These are phyloP conservation scores for Rhagophthalmus giganteus DNA, from an alignment of 2,888 invertebrate genomes.

Conservation along the genomic window DNA sequence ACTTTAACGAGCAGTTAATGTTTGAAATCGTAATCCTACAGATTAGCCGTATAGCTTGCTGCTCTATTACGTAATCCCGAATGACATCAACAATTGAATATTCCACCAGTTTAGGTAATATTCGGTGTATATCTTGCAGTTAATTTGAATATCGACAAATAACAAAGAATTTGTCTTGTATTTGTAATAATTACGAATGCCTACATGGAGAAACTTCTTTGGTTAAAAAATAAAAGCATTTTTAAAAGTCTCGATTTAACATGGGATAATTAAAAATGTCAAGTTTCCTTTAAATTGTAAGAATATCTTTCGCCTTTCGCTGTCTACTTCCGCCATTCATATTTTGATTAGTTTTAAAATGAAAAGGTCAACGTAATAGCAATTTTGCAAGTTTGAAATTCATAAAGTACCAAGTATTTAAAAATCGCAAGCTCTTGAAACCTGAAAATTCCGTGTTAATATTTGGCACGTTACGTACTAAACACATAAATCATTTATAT, in stretches of 20 bases:
- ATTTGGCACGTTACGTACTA: constrained; percentile 12
- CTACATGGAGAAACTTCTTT: too few relatives aligned
- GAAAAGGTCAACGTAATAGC: too few relatives aligned
- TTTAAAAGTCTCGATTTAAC: constrained; percentile 1
- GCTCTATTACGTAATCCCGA: background rate
- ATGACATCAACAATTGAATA: background rate
- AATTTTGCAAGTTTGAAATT: background rate
- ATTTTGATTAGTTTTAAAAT: too few relatives aligned
- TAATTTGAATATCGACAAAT: background rate
- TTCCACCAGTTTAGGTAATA: background rate
- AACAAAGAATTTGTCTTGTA: too few relatives aligned
- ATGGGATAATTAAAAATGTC: too few relatives aligned
- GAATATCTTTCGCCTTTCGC: too few relatives aligned
- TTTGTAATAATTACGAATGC: too few relatives aligned
- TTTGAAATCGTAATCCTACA: background rate
- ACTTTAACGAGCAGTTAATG: background rate
- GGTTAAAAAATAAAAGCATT: constrained; percentile 8
- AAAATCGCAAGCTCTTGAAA: background rate
- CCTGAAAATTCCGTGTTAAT: constrained; percentile 6
- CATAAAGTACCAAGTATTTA: background rate
- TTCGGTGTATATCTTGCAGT: background rate
- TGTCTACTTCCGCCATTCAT: too few relatives aligned
- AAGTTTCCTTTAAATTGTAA: too few relatives aligned
- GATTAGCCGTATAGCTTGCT: background rate
- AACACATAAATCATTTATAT: constrained; percentile 39